phyloP scores from a whole-genome alignment of 2,113 vertebrate species.

The Microcebus griseorufus region DNA sequence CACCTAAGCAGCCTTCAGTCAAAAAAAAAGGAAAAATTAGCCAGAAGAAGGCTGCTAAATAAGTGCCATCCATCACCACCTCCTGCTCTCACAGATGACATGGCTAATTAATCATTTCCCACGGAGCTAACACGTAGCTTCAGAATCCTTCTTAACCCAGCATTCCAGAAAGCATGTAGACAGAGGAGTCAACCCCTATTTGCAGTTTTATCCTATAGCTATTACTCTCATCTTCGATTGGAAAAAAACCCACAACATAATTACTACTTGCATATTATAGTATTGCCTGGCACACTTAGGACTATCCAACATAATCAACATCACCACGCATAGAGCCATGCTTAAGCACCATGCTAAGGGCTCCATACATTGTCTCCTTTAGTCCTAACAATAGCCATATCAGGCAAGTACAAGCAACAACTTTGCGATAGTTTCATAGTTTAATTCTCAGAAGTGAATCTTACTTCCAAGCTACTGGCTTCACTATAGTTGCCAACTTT shows the following conservation, averaged over 20 bases:
- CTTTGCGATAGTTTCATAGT: background rate
- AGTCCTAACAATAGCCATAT: background rate
- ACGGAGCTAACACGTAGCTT: background rate
- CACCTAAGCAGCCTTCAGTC: background rate
- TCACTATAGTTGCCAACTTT: background rate
- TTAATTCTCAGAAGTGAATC: background rate
- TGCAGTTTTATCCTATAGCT: background rate
- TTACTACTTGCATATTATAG: background rate
- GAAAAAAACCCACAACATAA: background rate
- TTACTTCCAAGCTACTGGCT: background rate
- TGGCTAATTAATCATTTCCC: background rate
- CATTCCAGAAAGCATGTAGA: background rate
- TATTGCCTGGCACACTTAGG: background rate
- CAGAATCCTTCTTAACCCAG: background rate
- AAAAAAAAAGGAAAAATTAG: background rate
- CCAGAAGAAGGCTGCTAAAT: background rate
- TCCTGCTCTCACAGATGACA: background rate
- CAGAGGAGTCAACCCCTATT: background rate
- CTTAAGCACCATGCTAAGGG: background rate
- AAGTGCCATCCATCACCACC: background rate
- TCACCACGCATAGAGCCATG: too few relatives aligned
- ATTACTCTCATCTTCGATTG: background rate
- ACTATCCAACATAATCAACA: background rate
- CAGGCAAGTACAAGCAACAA: background rate
- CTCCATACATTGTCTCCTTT: background rate